These are phyloP conservation scores for Carabus problematicus DNA, from an alignment of 2,888 invertebrate genomes.

Conservation along the genomic window DNA sequence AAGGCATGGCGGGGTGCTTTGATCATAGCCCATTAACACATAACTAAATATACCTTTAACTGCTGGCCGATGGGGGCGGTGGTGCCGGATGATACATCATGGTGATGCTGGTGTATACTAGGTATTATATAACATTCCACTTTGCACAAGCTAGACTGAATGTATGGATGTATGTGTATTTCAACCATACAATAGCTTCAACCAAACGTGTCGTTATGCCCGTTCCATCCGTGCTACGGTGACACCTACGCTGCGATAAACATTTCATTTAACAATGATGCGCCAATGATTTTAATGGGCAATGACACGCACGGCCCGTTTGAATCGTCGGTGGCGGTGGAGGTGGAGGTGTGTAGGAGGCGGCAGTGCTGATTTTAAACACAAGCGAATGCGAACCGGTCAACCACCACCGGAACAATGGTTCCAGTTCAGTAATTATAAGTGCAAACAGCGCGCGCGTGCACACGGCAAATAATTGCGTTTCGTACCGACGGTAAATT, in stretches of 20 bases:
- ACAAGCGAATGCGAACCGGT: constrained; percentile 46
- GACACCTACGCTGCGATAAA: constrained; percentile 50
- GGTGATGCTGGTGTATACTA: constrained; percentile 51
- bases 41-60: constrained; percentile 58
- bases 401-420: constrained; percentile 5
- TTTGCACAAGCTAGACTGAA: not conserved
- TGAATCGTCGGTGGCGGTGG: no score
- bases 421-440: constrained; percentile 35
- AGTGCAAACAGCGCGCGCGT: constrained; percentile 39
- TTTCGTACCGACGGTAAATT: constrained; percentile 25
- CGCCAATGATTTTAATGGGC: constrained; percentile 58
- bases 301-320: constrained; percentile 55
- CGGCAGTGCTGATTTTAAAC: constrained; percentile 52
- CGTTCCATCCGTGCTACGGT: constrained; percentile 40
- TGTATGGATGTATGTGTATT: no score
- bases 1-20: constrained; percentile 51
- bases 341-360: constrained; percentile 42
- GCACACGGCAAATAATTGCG: constrained; percentile 14
- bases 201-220: constrained; percentile 13
- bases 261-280: constrained; percentile 54
- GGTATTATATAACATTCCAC: constrained; percentile 54
- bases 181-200: constrained; percentile 23
- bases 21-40: constrained; percentile 60
- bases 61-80: no score
- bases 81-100: constrained; percentile 53